phyloP scores from a whole-genome alignment of 2,797 vertebrate genomes.

The Hydrolagus colliei region DNA sequence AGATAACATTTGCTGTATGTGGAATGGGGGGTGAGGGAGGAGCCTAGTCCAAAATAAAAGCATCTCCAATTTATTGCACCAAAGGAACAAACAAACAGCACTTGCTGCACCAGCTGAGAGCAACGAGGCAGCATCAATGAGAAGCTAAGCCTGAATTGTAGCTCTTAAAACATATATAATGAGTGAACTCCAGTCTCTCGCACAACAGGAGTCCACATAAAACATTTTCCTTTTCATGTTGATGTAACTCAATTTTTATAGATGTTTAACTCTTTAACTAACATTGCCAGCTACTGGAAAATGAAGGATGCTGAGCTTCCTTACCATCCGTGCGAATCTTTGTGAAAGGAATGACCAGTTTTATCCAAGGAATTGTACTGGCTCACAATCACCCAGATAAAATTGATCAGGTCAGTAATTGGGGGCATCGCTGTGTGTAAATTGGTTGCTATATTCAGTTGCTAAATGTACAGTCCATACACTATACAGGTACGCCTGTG shows the following conservation, averaged over 20 bases:
- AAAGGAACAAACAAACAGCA: background rate
- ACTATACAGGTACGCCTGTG: no score
- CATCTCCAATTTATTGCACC: background rate
- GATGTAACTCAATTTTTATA: background rate
- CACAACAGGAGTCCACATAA: conserved; percentile 5
- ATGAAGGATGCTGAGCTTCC: no score
- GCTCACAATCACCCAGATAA: no score
- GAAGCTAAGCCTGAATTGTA: background rate
- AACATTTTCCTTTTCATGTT: conserved; percentile 16
- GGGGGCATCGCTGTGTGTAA: no score
- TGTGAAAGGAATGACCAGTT: no score
- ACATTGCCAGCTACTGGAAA: no score
- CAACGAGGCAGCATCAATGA: background rate
- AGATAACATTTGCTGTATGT: background rate
- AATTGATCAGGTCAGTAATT: no score
- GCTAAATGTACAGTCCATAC: no score
- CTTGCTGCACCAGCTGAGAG: background rate
- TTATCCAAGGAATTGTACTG: no score
- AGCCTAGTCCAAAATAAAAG: background rate
- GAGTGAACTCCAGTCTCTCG: background rate
- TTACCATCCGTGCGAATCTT: no score
- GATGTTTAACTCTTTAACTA: conserved; percentile 26
- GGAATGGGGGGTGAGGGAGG: background rate
- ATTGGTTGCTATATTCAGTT: no score
- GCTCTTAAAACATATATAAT: background rate